These are phyloP conservation scores for Entomobrya proxima DNA, from an alignment of 2,888 invertebrate genomes.

Conservation along the genomic window DNA sequence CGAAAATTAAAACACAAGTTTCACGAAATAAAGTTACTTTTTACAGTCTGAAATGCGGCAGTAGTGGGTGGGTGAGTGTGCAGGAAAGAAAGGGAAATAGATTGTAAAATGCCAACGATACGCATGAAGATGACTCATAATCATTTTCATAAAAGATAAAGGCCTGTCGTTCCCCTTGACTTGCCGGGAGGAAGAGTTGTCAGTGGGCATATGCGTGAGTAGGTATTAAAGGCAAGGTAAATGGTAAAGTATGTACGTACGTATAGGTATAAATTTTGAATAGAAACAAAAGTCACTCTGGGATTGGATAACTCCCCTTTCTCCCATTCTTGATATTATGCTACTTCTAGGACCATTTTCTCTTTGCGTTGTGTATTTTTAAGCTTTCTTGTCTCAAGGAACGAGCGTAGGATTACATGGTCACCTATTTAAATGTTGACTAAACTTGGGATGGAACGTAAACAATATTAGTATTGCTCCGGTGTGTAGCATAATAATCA, in stretches of 20 bases:
- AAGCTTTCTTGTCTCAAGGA: background rate
- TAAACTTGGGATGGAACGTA: background rate
- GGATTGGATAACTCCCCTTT: background rate
- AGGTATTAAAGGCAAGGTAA: background rate
- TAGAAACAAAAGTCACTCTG: background rate
- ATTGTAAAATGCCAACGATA: conserved; percentile 40
- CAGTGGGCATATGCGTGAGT: background rate
- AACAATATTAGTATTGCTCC: background rate
- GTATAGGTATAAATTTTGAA: background rate
- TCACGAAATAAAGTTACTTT: conserved; percentile 12
- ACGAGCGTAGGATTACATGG: background rate
- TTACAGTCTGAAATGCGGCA: background rate
- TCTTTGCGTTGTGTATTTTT: background rate
- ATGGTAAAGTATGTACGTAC: background rate
- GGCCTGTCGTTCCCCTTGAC: conserved; percentile 32
- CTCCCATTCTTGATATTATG: background rate
- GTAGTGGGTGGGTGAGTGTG: background rate
- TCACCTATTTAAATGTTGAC: background rate
- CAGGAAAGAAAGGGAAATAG: background rate
- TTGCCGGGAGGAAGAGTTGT: background rate
- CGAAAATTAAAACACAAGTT: conserved; percentile 40
- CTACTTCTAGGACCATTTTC: background rate
- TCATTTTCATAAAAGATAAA: conserved; percentile 47
- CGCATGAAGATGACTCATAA: conserved; percentile 46
- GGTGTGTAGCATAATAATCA: background rate